Conservation (phyloP, 2,797 vertebrate genomes). For the Epinephelus awoara region DNA sequence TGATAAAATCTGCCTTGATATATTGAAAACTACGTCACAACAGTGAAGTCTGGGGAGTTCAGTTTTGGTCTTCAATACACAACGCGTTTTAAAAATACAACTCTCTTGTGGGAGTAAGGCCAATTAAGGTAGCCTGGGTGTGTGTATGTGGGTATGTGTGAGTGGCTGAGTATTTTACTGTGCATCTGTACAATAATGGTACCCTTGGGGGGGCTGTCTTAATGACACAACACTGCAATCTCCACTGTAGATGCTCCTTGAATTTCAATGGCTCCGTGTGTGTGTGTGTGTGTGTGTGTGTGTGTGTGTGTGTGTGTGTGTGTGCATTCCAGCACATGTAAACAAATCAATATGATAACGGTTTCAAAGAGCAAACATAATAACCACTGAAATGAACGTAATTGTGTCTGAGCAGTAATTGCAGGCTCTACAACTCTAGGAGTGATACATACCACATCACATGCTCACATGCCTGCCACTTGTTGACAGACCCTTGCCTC, state of each 20-base stretch:
- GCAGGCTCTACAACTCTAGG: slow-evolving; percentile 60
- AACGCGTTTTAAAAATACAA: slow-evolving; percentile 69
- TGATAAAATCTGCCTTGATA: slow-evolving; percentile 74
- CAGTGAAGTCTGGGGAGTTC: slow-evolving; percentile 62
- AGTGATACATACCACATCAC: slow-evolving; percentile 50
- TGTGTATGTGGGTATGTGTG: slow-evolving; percentile 31
- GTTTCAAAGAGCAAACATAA: slow-evolving; percentile 69
- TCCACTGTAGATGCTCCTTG: slow-evolving; percentile 60
- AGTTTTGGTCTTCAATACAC: slow-evolving; percentile 67
- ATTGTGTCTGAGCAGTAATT: slow-evolving; percentile 66
- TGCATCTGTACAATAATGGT: slow-evolving; percentile 76
- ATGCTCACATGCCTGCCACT: slow-evolving; percentile 44
- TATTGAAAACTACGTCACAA: slow-evolving; percentile 73
- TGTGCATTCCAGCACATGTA: slow-evolving; percentile 57
- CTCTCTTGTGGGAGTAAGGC: slow-evolving; percentile 66
- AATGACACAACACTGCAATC: slow-evolving; percentile 78
- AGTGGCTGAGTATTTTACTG: slow-evolving; percentile 66
- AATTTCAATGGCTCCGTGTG: slow-evolving; percentile 62
- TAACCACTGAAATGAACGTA: slow-evolving; percentile 65
- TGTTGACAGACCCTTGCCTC: slow-evolving; percentile 36
- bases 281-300: slow-evolving; percentile 18
- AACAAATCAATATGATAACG: slow-evolving; percentile 71
- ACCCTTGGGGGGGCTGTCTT: slow-evolving; percentile 71
- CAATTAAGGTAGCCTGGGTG: slow-evolving; percentile 75
- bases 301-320: slow-evolving; percentile 19